These are phyloP conservation scores for Dicrurus megarhynchus DNA, from an alignment of 2,113 vertebrate species.

Conservation along the genomic window DNA sequence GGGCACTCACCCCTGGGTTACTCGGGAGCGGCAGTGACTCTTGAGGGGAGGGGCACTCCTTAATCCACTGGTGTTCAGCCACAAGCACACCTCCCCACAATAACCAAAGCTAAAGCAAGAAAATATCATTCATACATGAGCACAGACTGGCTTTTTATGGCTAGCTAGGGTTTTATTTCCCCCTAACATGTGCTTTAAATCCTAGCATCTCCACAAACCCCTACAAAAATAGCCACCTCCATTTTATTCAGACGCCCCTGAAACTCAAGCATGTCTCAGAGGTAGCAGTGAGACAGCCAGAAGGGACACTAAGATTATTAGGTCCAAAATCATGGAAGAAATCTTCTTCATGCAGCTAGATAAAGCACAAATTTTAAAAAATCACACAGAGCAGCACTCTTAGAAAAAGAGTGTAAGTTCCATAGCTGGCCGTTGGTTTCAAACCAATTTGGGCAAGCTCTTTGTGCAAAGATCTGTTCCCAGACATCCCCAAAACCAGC, in stretches of 20 bases:
- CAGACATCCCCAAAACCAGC: fast-evolving
- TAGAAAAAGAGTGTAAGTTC: fast-evolving
- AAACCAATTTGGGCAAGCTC: background rate
- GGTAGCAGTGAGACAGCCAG: background rate
- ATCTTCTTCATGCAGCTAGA: background rate
- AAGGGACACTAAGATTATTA: fast-evolving
- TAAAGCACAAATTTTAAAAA: background rate
- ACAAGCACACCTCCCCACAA: background rate
- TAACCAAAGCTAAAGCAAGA: background rate
- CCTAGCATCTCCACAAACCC: background rate
- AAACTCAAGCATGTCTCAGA: background rate
- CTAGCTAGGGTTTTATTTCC: background rate
- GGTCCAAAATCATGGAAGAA: background rate
- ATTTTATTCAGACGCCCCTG: background rate
- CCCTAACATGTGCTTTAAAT: background rate
- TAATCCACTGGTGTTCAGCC: fast-evolving
- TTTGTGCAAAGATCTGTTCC: background rate
- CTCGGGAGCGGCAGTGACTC: background rate
- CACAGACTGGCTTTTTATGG: background rate
- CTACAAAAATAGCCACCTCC: background rate
- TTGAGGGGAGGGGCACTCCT: background rate
- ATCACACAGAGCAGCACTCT: background rate
- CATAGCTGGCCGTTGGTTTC: fast-evolving
- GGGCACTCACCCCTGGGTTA: background rate
- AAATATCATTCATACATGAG: fast-evolving